phyloP scores from a whole-genome alignment of 2,113 vertebrate species.

The Lanius ludovicianus region DNA sequence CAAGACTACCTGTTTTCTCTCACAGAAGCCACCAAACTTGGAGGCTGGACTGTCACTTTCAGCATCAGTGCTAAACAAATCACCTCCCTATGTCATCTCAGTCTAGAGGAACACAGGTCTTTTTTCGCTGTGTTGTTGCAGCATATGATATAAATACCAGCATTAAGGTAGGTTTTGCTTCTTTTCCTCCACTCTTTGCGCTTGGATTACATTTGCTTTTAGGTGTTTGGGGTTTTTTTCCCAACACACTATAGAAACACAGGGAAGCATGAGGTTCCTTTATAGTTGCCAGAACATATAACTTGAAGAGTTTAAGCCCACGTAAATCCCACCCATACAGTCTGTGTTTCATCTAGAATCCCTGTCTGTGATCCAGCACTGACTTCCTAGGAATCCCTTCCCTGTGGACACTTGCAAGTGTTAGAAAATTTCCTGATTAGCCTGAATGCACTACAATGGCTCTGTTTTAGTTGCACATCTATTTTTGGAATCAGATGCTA shows the following conservation, averaged over 20 bases:
- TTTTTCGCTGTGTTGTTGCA: background rate
- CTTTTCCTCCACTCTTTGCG: background rate
- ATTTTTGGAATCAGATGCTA: background rate
- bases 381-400: background rate
- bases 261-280: background rate
- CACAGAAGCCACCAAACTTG: background rate
- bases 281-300: background rate
- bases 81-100: background rate
- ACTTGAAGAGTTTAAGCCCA: background rate
- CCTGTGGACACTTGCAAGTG: background rate
- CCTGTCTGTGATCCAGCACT: background rate
- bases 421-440: background rate
- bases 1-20: background rate
- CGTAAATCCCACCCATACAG: background rate
- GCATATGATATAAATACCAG: background rate
- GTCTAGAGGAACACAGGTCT: background rate
- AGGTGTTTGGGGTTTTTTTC: background rate
- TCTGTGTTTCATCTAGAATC: background rate
- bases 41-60: background rate
- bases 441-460: rapidly evolving
- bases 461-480: background rate
- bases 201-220: background rate
- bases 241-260: background rate
- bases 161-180: background rate
- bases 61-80: background rate